Conservation (phyloP, 2,888 invertebrate species). For the Parnassius smintheus region DNA sequence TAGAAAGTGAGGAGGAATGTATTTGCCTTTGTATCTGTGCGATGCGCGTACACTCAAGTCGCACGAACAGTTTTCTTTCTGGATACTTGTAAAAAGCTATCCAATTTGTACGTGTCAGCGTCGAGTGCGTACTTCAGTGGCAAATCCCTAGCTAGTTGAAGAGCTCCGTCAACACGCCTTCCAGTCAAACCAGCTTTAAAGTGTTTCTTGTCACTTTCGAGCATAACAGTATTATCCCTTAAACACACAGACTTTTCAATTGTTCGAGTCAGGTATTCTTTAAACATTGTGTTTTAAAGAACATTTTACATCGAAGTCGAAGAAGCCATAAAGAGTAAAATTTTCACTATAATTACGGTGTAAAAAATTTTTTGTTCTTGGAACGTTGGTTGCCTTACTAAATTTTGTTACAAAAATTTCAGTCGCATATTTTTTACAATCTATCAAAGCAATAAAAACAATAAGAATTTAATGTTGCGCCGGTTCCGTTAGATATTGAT, state of each 20-base stretch:
- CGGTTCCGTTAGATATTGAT: background rate
- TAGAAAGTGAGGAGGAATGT: too few species aligned
- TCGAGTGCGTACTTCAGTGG: constrained; percentile 23
- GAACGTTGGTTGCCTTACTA: too few species aligned
- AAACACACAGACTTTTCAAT: constrained; percentile 13
- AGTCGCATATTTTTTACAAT: background rate
- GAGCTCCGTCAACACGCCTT: constrained; percentile 25
- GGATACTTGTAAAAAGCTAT: constrained; percentile 24
- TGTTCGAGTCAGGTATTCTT: constrained; percentile 18
- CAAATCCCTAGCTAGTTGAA: constrained; percentile 22
- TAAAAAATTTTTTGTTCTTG: too few species aligned
- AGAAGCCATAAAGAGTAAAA: too few species aligned
- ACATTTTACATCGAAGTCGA: too few species aligned
- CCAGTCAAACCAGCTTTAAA: constrained; percentile 18
- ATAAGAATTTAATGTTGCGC: constrained; percentile 2
- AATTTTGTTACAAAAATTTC: too few species aligned
- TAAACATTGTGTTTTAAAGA: constrained; percentile 1
- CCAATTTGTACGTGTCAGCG: constrained; percentile 26
- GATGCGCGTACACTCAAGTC: too few species aligned
- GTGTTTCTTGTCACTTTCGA: constrained; percentile 26
- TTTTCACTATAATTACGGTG: too few species aligned
- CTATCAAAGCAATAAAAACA: background rate
- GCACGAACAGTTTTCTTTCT: constrained; percentile 16
- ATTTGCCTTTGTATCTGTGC: too few species aligned
- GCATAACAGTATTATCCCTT: constrained; percentile 22